Percentiles rank a stretch among this genome's conserved stretches.
Evolutionary conservation across 2,888 invertebrate genomes (phyloP).

Genomic region (Ornithoptera alexandrae): DNA sequence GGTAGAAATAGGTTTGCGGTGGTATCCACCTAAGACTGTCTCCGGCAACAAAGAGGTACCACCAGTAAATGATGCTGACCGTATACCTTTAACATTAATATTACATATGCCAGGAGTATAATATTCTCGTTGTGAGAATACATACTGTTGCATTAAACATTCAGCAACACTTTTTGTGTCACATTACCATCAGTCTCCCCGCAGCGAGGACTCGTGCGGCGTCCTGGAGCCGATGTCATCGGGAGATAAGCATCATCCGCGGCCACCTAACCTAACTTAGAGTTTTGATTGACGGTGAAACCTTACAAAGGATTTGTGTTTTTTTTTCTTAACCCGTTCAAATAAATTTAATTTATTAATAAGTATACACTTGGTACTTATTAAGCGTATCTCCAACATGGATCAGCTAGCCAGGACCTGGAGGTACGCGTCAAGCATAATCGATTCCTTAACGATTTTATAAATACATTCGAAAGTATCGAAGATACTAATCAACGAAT

Average conservation of each 20-base stretch:
- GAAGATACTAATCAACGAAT: too few species aligned
- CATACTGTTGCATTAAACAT: constrained; percentile 5
- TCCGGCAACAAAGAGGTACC: too few species aligned
- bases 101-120: too few species aligned
- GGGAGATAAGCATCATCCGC: constrained; percentile 46
- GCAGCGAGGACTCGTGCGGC: constrained; percentile 6
- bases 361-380: constrained; percentile 17
- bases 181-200: constrained; percentile 21
- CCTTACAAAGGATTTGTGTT: constrained; percentile 3
- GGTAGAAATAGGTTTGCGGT: too few species aligned
- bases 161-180: constrained; percentile 23
- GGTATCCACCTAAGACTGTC: too few species aligned
- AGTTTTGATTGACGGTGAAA: constrained; percentile 20
- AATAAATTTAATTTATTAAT: constrained; percentile 13
- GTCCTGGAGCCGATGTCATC: constrained; percentile 35
- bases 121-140: too few species aligned
- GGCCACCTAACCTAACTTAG: not conserved
- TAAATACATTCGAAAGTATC: too few species aligned
- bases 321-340: constrained; percentile 14
- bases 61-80: too few species aligned
- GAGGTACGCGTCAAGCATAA: too few species aligned
- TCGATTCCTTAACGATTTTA: too few species aligned
- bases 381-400: not conserved
- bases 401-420: too few species aligned
- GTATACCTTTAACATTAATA: too few species aligned